Base-by-base conservation (phyloP, 2,888 invertebrate genomes). In the Polietes domitor region DNA sequence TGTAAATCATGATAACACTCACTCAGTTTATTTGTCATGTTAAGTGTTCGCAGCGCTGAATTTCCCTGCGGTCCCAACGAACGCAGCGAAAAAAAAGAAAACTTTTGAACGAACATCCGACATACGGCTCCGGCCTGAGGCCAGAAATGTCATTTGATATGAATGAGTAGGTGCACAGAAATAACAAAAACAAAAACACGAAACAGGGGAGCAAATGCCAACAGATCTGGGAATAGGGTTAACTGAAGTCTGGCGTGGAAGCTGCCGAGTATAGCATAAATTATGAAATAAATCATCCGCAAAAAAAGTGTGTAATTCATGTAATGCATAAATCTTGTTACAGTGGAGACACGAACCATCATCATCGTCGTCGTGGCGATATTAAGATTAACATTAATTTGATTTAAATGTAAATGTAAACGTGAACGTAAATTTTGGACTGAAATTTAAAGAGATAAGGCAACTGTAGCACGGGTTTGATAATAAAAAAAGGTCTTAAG, bases 1-100 rank as follows among this genome's bases (percentile, higher is more conserved):
- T 78, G 74, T 84, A 78, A 78, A 80, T 84, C 83, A 84, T 78
- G 77, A 78, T 80, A 80, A 80, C 83, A 80, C 80, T 80, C 77
- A 80, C 80, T 78, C 76, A 77, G 77, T 83, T 83, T 74, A 74
- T 80, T 80, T 80, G 73, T 77, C 77, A 80, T 77, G 83, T 83
- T 80, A 74, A 80, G 71, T 73, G 72, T 79, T 82, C 47, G 37
- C 10, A 58, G 77, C 50, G 43, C 58, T 41, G 47, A 68, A 68
- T 73, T 74, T 41, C 55, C 55, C 37, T 53, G n/a, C 68, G 68
- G 68, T 68, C 68, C 10, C 41, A n/a, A 19, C n/a, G 15, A 12
- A 47, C 47, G 47, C 2, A 58, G 26, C 19, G 6, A 24, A 21
- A 68, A n/a, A n/a, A n/a, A 21, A 68, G 12, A 43, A 68, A 68